Base-by-base conservation (phyloP, 2,888 invertebrate species). In the Drosophila anomelani region DNA sequence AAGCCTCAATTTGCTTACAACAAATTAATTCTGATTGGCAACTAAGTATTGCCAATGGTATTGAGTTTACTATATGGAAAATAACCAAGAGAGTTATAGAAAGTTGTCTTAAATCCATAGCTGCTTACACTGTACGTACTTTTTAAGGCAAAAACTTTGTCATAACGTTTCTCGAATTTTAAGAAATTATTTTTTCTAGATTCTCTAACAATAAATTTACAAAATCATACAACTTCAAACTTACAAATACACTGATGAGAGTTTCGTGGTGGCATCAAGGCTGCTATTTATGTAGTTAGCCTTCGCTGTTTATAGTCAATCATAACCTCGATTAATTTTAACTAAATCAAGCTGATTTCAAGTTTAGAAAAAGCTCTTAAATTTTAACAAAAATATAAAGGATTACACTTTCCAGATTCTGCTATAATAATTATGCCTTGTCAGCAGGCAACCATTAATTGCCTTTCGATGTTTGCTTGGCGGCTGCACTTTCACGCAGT, bases 401-500 rank as follows among this genome's bases (percentile, higher is more conserved):
- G 2, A 15, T 15, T 26, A n/a, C n/a, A 10, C 5, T 29, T 26
- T 9, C 26, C 15, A 15, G 26, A 46, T 15, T 26, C 8, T n/a
- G 4, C 10, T 17, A 3, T 5, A 29, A 29, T 29, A 47, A 17
- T 47, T 32, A 12, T 17, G 17, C 12, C 17, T 12, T 51, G 34
- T 57, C 51, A 39, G 43, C 38, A 56, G 34, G 55, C 58, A 43
- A 66, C 60, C 70, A 83, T 77, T 85, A 85, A 85, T 76, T 69
- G 80, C 73, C 55, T 75, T 81, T 81, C 64, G 72, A 69, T 85
- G 83, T 84, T 84, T 85, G 73, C 77, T 74, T 63, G 72, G 76
- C 63, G 79, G 53, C 58, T 44, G 58, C 38, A 54, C 46, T 56
- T 44, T 49, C 60, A 64, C 70, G 58, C 62, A 72, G 74, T 72